phyloP scores from a whole-genome alignment of 2,797 vertebrate genomes.

The Meda fulgida region DNA sequence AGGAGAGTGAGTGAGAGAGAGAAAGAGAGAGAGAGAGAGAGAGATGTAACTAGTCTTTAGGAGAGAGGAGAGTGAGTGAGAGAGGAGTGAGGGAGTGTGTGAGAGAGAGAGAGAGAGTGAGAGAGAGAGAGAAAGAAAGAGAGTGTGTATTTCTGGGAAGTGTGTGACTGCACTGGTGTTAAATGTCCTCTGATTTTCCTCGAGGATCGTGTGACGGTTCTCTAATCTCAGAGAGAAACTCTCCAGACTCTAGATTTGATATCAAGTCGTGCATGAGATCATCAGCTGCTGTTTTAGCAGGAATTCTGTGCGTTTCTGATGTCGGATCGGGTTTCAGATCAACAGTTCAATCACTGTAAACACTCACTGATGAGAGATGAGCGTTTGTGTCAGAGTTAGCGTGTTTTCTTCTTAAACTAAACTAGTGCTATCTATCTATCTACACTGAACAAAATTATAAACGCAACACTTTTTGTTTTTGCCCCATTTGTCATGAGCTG shows the following conservation, averaged over 20 bases:
- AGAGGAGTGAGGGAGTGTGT: too few species aligned
- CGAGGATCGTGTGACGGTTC: constrained; percentile 85
- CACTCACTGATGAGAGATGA: neutral
- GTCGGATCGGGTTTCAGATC: neutral
- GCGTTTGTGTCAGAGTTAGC: neutral
- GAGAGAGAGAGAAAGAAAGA: constrained; percentile 60
- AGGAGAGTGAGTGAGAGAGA: constrained; percentile 53
- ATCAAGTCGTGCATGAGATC: neutral
- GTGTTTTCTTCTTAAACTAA: too few species aligned
- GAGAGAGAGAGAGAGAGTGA: constrained; percentile 52
- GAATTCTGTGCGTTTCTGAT: neutral
- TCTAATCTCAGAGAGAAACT: constrained; percentile 81
- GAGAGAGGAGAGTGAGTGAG: too few species aligned
- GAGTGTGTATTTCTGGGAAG: constrained; percentile 73
- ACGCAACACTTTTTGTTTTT: too few species aligned
- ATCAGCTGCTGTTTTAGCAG: neutral
- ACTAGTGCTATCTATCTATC: too few species aligned
- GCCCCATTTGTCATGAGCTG: too few species aligned
- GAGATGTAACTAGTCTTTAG: too few species aligned
- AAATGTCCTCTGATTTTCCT: constrained; percentile 96
- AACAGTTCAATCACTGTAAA: neutral
- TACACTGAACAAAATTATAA: too few species aligned
- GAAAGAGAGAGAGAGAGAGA: constrained; percentile 35
- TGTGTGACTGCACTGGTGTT: constrained; percentile 90
- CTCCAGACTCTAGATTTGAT: constrained; percentile 63